These are phyloP conservation scores for Zosterops lateralis DNA, from an alignment of 2,113 vertebrate species.

Conservation along the genomic window DNA sequence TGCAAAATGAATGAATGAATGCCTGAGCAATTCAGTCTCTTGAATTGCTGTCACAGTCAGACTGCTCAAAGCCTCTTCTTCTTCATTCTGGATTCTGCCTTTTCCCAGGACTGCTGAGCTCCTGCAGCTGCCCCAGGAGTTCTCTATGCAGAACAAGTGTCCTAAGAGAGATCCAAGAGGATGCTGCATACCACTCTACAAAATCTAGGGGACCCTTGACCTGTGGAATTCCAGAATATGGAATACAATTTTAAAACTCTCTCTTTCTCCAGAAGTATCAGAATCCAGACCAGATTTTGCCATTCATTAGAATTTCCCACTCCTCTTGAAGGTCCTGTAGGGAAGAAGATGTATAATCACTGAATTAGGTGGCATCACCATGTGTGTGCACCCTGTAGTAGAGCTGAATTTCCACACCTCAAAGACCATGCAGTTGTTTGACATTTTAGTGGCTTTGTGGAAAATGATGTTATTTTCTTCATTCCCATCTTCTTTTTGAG, in stretches of 20 bases:
- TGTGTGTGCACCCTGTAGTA: background rate
- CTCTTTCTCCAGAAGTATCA: background rate
- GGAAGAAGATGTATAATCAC: background rate
- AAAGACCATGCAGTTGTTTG: background rate
- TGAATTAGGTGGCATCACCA: background rate
- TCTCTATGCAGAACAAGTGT: background rate
- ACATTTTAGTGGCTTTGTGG: background rate
- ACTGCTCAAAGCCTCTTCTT: background rate
- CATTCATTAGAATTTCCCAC: background rate
- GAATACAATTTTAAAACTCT: background rate
- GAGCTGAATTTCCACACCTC: background rate
- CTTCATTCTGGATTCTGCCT: background rate
- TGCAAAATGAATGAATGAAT: background rate
- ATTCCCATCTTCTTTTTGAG: background rate
- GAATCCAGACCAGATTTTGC: background rate
- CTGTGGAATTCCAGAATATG: background rate
- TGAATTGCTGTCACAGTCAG: background rate
- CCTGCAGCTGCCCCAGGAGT: background rate
- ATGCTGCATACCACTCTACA: background rate
- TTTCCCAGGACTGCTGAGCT: background rate
- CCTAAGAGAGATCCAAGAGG: background rate
- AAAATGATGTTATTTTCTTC: background rate
- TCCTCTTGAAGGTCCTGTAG: background rate
- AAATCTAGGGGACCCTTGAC: background rate
- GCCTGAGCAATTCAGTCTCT: background rate